Evolutionary conservation across 2,888 invertebrate species (phyloP).

Genomic region (Mythimna loreyi): DNA sequence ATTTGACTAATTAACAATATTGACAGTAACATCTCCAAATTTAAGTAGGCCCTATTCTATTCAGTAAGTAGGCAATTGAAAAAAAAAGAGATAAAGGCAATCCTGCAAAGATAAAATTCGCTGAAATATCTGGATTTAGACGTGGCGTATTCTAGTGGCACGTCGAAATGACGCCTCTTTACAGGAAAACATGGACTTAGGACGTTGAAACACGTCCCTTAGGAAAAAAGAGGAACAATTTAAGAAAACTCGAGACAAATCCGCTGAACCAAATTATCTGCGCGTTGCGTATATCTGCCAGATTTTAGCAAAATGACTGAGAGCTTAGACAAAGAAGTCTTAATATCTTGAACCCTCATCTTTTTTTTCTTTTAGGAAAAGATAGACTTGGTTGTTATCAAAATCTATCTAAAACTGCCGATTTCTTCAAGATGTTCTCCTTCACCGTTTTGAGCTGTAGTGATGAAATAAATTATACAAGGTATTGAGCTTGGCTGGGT

Average conservation of each 20-base stretch:
- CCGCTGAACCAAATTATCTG: slow-evolving; percentile 43
- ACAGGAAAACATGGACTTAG: slow-evolving; percentile 55
- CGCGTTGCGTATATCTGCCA: slow-evolving; percentile 23
- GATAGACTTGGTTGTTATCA: not conserved
- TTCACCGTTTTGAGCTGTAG: too few species aligned
- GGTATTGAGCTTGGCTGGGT: too few species aligned
- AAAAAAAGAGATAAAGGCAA: slow-evolving; percentile 42
- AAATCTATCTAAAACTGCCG: not conserved
- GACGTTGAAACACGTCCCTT: slow-evolving; percentile 52
- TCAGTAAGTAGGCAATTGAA: slow-evolving; percentile 50
- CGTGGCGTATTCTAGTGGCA: slow-evolving; percentile 39
- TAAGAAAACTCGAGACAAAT: slow-evolving; percentile 35
- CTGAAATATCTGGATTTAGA: slow-evolving; percentile 46
- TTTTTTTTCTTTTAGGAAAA: not conserved
- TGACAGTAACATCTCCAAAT: slow-evolving; percentile 8
- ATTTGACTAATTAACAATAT: too few species aligned
- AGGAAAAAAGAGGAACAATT: slow-evolving; percentile 51
- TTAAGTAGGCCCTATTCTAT: slow-evolving; percentile 26
- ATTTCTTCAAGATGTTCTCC: too few species aligned
- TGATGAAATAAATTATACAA: too few species aligned
- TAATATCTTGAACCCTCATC: slow-evolving; percentile 1
- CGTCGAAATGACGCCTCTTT: slow-evolving; percentile 44
- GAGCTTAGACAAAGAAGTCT: slow-evolving; percentile 1
- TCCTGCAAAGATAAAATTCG: slow-evolving; percentile 41
- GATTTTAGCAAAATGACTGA: slow-evolving; percentile 35